Evolutionary conservation across 2,797 vertebrate species (phyloP).

Genomic region (Channa striata): DNA sequence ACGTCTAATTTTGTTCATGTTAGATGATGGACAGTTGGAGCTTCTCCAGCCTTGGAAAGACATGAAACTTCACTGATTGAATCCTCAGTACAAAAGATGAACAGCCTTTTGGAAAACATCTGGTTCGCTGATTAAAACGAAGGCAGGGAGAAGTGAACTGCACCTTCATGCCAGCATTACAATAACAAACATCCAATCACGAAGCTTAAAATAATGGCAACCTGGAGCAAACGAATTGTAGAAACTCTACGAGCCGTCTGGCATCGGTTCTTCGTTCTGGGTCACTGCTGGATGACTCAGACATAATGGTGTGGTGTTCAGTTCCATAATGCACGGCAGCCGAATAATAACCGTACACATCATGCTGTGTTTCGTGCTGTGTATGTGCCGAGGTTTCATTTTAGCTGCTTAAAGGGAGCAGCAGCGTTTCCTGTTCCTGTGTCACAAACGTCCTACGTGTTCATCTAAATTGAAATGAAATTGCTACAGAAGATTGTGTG

Average conservation of each 20-base stretch:
- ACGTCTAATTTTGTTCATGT: not conserved
- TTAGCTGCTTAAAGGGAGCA: not conserved
- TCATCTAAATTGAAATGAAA: conserved; percentile 4
- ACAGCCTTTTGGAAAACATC: not conserved
- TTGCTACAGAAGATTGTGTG: not conserved
- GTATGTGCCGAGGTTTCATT: not conserved
- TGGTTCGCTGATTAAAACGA: not conserved
- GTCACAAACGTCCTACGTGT: not conserved
- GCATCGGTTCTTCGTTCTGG: not conserved
- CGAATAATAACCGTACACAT: not conserved
- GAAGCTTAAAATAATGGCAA: not conserved
- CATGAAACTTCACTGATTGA: not conserved
- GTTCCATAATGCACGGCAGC: not conserved
- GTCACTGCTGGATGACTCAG: not conserved
- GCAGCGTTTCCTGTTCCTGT: not conserved
- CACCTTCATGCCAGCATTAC: not conserved
- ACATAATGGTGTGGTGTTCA: no score
- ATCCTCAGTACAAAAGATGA: not conserved
- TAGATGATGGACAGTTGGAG: not conserved
- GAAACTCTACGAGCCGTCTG: not conserved
- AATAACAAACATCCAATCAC: not conserved
- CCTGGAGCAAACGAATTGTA: not conserved
- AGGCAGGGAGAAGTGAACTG: not conserved
- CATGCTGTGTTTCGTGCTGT: not conserved
- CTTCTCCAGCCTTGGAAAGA: not conserved